Evolutionary conservation across 2,888 invertebrate species (phyloP).

Genomic region (Pyralis farinalis): DNA sequence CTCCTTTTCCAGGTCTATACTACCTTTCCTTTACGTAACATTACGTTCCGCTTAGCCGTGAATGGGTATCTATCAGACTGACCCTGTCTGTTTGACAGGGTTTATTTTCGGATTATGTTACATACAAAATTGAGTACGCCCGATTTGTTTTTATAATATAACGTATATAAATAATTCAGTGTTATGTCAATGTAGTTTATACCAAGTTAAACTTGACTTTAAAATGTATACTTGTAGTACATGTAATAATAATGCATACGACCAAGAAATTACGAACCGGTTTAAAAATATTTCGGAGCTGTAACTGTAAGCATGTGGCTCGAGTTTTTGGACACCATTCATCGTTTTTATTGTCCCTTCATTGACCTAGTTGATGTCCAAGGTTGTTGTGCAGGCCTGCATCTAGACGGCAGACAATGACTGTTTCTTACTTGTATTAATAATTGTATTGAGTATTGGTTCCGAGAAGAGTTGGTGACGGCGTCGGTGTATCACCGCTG

Average conservation of each 20-base stretch:
- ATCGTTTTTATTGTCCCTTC: background rate
- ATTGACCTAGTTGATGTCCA: background rate
- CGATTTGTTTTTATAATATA: too few species aligned
- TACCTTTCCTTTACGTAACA: too few species aligned
- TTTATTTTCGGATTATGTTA: too few species aligned
- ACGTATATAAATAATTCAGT: too few species aligned
- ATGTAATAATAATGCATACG: background rate
- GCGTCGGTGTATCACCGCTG: slow-evolving; percentile 67
- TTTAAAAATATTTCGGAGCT: background rate
- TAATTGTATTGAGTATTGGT: slow-evolving; percentile 49
- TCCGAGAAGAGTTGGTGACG: slow-evolving; percentile 72
- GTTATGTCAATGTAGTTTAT: too few species aligned
- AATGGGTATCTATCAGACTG: too few species aligned
- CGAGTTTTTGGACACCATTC: background rate
- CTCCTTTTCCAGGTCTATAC: too few species aligned
- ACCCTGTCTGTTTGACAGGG: too few species aligned
- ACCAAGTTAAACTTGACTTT: too few species aligned
- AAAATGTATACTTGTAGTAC: too few species aligned
- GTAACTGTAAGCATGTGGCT: background rate
- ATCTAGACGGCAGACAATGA: background rate
- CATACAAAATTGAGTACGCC: too few species aligned
- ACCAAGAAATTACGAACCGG: background rate
- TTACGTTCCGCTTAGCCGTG: too few species aligned
- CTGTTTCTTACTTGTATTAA: background rate
- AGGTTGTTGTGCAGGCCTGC: background rate